Evolutionary conservation across 2,888 invertebrate genomes (phyloP), one percentile per base, ranked within the genome.

Genomic region (Nomada hirtipes): DNA sequence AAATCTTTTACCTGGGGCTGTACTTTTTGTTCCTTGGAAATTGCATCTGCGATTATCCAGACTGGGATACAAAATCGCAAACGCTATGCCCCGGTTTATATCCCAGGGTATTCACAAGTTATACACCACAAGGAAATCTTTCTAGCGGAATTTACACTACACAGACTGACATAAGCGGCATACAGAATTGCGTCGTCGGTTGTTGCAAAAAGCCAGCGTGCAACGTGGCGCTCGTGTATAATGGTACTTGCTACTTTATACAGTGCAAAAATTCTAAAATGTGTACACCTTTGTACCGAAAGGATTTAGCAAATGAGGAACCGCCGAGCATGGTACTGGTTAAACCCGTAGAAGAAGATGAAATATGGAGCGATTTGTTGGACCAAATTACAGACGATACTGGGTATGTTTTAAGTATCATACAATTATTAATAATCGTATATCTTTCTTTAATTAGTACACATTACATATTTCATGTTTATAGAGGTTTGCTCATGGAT

Each of bases 211-310:
- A 96, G 85, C 94, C 95, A 69, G 94, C 94, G 2, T 98, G 98
- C 92, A 97, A 98, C 93, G 96, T 97, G 83, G 97, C 97, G 4
- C 96, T 98, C 91, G 96, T 97, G 93, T 96, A 96, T 87, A 96
- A 97, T 90, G 94, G 95, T 26, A 96, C 96, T 82, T 98, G 98
- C 92, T 98, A 96, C 91, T 97, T 97, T 93, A 96, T 98, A 23
- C 95, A 95, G 79, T 97, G 97, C 93, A 94, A 94, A 7, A 96
- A 95, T 88, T 96, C 97, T 90, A 96, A 97, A 90, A 94, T 96
- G 47, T 98, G 97, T 89, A 90, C 96, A 83, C 97, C 97, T 0
- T 94, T 96, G 23, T 94, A 95, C 61, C 95, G 96, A 60, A 93
- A 94, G 11, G 96, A 96, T 85, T 94, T 95, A 86, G 92, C 93